Conservation (phyloP, 2,888 invertebrate species). For the Salpingus planirostris region DNA sequence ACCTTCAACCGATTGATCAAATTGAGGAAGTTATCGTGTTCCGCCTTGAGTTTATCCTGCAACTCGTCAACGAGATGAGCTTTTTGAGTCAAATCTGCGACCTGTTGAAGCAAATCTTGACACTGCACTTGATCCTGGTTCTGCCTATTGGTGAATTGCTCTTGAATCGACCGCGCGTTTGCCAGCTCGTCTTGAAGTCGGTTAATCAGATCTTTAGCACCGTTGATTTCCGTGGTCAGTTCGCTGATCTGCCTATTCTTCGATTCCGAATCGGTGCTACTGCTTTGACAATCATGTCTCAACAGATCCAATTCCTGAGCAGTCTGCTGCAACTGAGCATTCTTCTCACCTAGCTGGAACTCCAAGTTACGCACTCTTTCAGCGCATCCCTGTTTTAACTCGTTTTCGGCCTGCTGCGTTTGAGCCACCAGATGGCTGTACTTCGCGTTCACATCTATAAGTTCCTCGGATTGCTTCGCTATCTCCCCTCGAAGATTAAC, state of each 20-base stretch:
- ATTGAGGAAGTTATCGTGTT: constrained; percentile 17
- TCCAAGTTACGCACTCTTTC: constrained; percentile 39
- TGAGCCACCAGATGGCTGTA: constrained; percentile 29
- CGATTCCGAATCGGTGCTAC: constrained; percentile 21
- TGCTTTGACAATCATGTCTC: constrained; percentile 15
- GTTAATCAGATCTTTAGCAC: constrained; percentile 28
- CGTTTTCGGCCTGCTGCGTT: constrained; percentile 1
- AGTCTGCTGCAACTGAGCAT: constrained; percentile 16
- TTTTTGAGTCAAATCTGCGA: constrained; percentile 16
- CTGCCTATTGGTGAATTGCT: constrained; percentile 10
- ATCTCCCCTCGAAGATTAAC: constrained; percentile 11
- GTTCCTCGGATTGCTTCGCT: constrained; percentile 11
- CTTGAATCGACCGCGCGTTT: constrained; percentile 11
- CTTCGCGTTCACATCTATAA: constrained; percentile 25
- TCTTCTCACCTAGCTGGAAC: constrained; percentile 16
- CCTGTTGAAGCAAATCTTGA: constrained; percentile 14
- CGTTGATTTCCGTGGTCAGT: constrained; percentile 23
- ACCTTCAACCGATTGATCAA: constrained; percentile 20
- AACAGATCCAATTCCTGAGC: constrained; percentile 30
- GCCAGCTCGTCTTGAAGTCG: constrained; percentile 34
- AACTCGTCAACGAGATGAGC: constrained; percentile 1
- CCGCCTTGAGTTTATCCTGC: constrained; percentile 16
- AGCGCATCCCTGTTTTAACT: constrained; percentile 36
- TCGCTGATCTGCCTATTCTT: constrained; percentile 24
- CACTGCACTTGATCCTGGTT: constrained; percentile 12